Percentiles rank a stretch among this genome's conserved stretches.
phyloP scores from a whole-genome alignment of 2,113 vertebrate species.

The Tenrec ecaudatus region DNA sequence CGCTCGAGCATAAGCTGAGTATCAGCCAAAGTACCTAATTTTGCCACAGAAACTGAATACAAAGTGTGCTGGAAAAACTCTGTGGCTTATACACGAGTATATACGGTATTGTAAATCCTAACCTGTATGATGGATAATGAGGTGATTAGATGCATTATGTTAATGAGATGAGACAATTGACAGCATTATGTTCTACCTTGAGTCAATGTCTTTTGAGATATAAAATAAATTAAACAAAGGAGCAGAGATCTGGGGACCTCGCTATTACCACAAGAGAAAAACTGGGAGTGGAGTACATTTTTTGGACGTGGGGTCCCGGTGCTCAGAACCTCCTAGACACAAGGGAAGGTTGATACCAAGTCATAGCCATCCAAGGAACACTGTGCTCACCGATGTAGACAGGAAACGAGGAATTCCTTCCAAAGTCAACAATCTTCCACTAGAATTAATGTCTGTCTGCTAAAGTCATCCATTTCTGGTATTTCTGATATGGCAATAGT shows the following conservation, averaged over 20 bases:
- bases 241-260: neutral
- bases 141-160: neutral
- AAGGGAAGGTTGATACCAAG: neutral
- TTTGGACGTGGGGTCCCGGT: neutral
- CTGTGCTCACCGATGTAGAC: neutral
- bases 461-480: neutral
- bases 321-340: neutral
- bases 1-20: no score
- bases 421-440: neutral
- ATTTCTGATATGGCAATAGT: neutral
- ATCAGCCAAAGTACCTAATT: no score
- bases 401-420: neutral
- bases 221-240: neutral
- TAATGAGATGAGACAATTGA: neutral
- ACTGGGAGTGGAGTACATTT: neutral
- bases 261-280: neutral
- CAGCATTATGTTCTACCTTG: no score
- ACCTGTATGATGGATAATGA: no score
- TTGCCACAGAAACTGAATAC: no score
- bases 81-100: no score
- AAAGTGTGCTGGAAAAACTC: no score
- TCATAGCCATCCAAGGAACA: neutral
- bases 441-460: neutral
- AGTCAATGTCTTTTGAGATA: no score
- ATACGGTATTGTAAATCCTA: no score